A percentile compares a stretch with the other conserved stretches of the same genome.
phyloP scores from a whole-genome alignment of 2,888 invertebrate genomes.

The Norana najaformis region DNA sequence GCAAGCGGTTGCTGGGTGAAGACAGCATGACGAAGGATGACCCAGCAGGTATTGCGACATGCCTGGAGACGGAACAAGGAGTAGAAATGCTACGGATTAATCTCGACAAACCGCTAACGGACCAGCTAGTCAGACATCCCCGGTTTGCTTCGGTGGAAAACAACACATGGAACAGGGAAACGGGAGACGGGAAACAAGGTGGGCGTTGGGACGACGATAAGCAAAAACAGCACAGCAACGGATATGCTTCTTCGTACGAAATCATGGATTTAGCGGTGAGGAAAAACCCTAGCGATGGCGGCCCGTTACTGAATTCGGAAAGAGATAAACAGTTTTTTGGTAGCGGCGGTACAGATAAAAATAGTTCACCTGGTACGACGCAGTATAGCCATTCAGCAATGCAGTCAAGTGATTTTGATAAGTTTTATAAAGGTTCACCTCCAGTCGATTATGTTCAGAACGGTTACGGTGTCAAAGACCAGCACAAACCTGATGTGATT shows the following conservation, averaged over 20 bases:
- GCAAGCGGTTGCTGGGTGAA: background rate
- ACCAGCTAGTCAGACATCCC: background rate
- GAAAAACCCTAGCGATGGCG: background rate
- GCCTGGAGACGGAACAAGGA: background rate
- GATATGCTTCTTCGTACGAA: background rate
- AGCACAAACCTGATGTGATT: background rate
- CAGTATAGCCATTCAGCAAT: background rate
- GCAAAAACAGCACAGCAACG: background rate
- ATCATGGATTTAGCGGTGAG: background rate
- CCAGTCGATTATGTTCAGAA: background rate
- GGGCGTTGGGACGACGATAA: background rate
- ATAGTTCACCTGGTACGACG: background rate
- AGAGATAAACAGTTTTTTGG: background rate
- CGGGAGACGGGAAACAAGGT: background rate
- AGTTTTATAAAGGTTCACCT: background rate
- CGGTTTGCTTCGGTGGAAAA: background rate
- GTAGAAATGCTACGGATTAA: background rate
- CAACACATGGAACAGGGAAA: background rate
- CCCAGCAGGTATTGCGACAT: background rate
- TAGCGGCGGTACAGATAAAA: background rate
- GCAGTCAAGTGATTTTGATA: background rate
- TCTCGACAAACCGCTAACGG: constrained; percentile 8
- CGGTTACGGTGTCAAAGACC: constrained; percentile 5
- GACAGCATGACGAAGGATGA: constrained; percentile 10
- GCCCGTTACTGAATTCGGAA: background rate